These are phyloP conservation scores for Drusus annulatus DNA, from an alignment of 1,140 invertebrate species.

Conservation along the genomic window DNA sequence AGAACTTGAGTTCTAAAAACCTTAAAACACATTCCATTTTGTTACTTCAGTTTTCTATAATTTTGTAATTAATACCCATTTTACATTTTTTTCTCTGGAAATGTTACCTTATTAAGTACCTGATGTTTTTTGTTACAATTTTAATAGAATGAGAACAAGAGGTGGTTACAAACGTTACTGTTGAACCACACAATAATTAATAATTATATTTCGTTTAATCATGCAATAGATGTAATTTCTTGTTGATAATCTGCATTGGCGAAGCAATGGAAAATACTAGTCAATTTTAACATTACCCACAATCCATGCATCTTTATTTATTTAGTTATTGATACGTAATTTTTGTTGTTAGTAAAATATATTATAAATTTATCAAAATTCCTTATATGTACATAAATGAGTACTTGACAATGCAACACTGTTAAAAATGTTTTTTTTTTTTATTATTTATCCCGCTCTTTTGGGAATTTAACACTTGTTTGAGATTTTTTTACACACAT, in stretches of 20 bases:
- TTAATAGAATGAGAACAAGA: background rate
- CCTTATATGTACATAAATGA: no score
- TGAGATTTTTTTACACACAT: no score
- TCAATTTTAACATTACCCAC: no score
- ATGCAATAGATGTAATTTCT: no score
- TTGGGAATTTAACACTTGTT: no score
- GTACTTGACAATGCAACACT: no score
- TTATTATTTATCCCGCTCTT: no score
- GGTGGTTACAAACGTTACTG: background rate
- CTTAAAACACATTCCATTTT: constrained; percentile 22
- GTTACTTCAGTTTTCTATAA: background rate
- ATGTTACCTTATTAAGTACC: constrained; percentile 27
- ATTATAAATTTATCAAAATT: no score
- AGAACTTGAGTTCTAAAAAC: background rate
- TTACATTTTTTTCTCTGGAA: constrained; percentile 21
- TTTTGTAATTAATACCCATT: background rate
- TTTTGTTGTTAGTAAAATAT: no score
- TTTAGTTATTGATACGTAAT: no score
- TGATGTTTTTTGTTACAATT: constrained; percentile 24
- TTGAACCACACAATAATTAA: background rate
- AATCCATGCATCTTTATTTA: no score
- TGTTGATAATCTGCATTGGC: background rate
- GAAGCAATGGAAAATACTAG: constrained; percentile 11
- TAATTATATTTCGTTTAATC: background rate
- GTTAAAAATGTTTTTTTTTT: no score